A percentile compares a stretch with the other conserved stretches of the same genome.
Conservation (phyloP, 2,797 vertebrate species). For the Tapirus indicus region DNA sequence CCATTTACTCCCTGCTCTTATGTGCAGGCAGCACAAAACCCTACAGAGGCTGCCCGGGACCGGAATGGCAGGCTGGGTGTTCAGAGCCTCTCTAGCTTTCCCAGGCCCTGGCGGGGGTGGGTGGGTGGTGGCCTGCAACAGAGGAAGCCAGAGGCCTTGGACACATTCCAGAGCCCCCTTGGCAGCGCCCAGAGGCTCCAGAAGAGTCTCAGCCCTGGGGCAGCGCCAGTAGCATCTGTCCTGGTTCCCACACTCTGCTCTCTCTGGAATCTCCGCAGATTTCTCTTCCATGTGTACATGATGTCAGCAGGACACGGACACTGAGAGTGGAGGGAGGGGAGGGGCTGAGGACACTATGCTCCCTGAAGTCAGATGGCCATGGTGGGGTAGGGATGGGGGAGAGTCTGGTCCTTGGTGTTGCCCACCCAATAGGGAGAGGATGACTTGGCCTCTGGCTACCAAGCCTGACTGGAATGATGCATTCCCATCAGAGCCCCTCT, state of each 20-base stretch:
- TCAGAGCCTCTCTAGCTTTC: constrained; percentile 51
- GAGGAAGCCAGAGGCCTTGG: constrained; percentile 56
- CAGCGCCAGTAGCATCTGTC: constrained; percentile 73
- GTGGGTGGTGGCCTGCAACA: not conserved
- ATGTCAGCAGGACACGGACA: constrained; percentile 63
- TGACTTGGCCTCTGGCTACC: not conserved
- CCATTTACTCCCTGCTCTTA: not conserved
- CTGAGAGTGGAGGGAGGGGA: not conserved
- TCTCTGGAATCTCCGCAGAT: constrained; percentile 74
- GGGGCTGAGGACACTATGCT: not conserved
- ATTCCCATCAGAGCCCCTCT: not conserved
- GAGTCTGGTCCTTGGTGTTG: not conserved
- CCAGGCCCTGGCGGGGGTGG: constrained; percentile 34
- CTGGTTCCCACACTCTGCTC: constrained; percentile 81
- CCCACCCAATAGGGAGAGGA: not conserved
- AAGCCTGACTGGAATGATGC: not conserved
- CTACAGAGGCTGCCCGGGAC: not conserved
- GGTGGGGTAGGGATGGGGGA: not conserved
- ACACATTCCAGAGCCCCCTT: constrained; percentile 77
- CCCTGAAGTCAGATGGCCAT: not conserved
- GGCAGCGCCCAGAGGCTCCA: constrained; percentile 73
- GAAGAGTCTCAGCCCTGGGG: constrained; percentile 29
- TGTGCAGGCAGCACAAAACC: not conserved
- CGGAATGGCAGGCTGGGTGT: not conserved
- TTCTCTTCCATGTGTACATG: constrained; percentile 72